Base-by-base conservation (phyloP, 1,140 invertebrate species). In the Nasonia giraulti region DNA sequence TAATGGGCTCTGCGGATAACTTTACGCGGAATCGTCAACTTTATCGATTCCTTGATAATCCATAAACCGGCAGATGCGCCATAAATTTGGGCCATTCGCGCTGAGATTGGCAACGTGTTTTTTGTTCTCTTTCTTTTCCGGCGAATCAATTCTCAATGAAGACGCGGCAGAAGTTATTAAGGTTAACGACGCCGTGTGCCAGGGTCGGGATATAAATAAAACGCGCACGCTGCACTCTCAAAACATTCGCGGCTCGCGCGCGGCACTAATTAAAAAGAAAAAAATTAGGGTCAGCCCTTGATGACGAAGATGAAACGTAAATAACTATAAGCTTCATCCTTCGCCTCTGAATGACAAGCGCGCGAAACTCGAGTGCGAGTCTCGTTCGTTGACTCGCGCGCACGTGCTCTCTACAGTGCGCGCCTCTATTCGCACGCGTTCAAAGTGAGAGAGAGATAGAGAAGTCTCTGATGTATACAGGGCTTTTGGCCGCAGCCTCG, bases 191-290 rank as follows among this genome's bases (percentile, higher is more conserved):
- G 27, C 44, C 12, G 1, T 1, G 20, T 2, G 4, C 5, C 14
- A 50, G 47, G 11, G 47, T 2, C 55, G 14, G 20, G 55, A 14
- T n/a, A 17, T 62, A 37, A 4, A 62, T n/a, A 62, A 17, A 2
- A 17, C 20, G 17, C 17, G 20, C 27, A 3, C 3, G 4, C 12
- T 50, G 1, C 55, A 62, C 55, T 62, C 5, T 71, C 31, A 7
- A 33, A 71, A 71, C 23, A 33, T 27, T 7, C 10, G 11, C 8
- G 10, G 40, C 37, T 40, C 33, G 20, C n/a, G 23, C 47, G 10
- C 75, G 47, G 27, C 0, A 50, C 50, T 66, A 78, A 78, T 62
- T 78, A 33, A 37, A 74, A 40, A 23, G n/a, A 76, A 76, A 55
- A 78, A 62, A 62, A 78, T 78, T 62, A 33, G 40, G 50, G 76